Evolutionary conservation across 2,888 invertebrate species (phyloP).

Genomic region (Macrophya annulata): DNA sequence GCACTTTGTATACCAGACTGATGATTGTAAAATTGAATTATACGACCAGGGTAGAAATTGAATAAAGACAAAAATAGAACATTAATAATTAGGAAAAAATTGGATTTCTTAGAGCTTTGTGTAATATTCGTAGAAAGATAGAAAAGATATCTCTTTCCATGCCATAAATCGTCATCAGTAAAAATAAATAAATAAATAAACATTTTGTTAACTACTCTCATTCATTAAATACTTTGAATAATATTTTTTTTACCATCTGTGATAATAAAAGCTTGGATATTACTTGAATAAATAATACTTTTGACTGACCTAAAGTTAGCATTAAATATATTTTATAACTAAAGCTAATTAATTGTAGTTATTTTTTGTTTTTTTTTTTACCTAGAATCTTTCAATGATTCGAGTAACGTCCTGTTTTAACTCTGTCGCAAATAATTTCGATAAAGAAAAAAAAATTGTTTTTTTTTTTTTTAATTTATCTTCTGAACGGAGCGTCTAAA

Average conservation of each 20-base stretch:
- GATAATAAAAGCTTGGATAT: conserved; percentile 22
- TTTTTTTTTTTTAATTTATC: background rate
- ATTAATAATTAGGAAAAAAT: background rate
- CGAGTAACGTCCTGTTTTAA: background rate
- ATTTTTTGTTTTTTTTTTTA: too few relatives aligned
- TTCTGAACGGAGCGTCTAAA: background rate
- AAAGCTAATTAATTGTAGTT: conserved; percentile 45
- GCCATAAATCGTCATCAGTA: background rate
- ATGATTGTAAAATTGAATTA: conserved; percentile 61
- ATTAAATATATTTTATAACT: conserved; percentile 25
- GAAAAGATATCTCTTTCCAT: background rate
- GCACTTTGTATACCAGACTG: conserved; percentile 71
- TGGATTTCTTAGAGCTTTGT: background rate
- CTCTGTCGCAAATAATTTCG: background rate
- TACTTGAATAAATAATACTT: conserved; percentile 16
- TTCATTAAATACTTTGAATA: conserved; percentile 6
- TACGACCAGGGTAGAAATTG: conserved; percentile 21
- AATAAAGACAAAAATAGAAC: background rate
- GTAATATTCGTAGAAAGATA: background rate
- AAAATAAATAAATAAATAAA: background rate
- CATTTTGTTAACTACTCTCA: background rate
- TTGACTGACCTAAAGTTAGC: conserved; percentile 35
- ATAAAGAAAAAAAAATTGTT: background rate
- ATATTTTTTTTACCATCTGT: conserved; percentile 36
- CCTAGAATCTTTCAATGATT: conserved; percentile 12